Conservation (phyloP, 2,113 vertebrate species). For the Sitta europaea region DNA sequence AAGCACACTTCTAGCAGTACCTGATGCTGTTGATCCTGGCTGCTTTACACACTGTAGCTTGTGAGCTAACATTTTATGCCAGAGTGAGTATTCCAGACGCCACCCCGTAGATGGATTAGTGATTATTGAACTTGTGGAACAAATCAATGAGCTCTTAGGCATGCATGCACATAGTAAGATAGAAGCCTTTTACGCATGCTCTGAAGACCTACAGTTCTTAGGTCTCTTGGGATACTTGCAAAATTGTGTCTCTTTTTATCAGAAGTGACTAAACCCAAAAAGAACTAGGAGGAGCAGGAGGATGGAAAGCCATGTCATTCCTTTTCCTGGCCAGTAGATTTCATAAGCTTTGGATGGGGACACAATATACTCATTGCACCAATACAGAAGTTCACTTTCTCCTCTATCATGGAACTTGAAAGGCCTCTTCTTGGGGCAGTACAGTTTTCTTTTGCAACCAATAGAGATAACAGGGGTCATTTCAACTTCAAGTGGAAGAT, state of each 20-base stretch:
- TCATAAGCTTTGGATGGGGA: not conserved
- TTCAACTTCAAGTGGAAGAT: not conserved
- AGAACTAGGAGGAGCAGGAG: not conserved
- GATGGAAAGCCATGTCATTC: not conserved
- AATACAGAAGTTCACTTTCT: not conserved
- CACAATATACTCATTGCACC: not conserved
- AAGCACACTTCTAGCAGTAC: not conserved
- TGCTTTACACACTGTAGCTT: not conserved
- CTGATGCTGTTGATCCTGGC: not conserved
- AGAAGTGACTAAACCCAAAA: not conserved
- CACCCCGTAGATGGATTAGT: not conserved
- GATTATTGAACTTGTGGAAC: not conserved
- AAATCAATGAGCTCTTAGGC: constrained; percentile 35
- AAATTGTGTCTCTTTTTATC: not conserved
- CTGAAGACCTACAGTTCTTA: not conserved
- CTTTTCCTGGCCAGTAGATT: not conserved
- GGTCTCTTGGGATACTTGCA: not conserved
- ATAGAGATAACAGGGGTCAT: not conserved
- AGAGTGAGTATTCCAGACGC: not conserved
- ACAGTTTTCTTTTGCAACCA: not conserved
- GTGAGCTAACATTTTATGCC: not conserved
- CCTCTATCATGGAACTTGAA: not conserved
- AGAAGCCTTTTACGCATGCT: not conserved
- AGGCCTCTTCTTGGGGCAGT: not conserved
- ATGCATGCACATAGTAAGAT: not conserved